Base-by-base conservation (phyloP, 1,140 invertebrate species). In the Cryptotermes secundus region DNA sequence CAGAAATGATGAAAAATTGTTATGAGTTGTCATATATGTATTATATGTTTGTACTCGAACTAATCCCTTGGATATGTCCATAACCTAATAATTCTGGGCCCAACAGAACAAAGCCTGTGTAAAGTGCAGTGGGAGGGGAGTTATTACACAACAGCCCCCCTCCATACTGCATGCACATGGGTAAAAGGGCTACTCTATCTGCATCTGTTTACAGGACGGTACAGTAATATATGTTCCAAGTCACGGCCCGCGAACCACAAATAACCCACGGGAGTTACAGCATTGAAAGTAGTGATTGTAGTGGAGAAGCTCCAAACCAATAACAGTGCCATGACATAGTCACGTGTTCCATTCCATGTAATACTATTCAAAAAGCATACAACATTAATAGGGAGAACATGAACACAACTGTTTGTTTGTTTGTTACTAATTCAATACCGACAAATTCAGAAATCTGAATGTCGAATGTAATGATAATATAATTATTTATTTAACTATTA, bases 1-100 rank as follows among this genome's bases (percentile, higher is more conserved):
- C n/a, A n/a, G 59, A 72, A 72, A 72, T 72, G 26, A 72, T 72
- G 59, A 72, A 72, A 72, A 72, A 72, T 31, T 72, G n/a, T 72
- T 72, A 72, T 72, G 59, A 31, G 59, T 72, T 72, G 26, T n/a
- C 59, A n/a, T 72, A 59, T 19, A 22, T 59, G 53, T 59, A 14
- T 31, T 72, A 72, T 31, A 31, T n/a, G 12, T 31, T 3, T 72
- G n/a, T n/a, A n/a, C 26, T 2, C 26, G 31, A 31, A 31, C n/a
- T 72, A 72, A 72, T 72, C 59, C 26, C 14, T 72, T 72, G 26
- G 59, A 31, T 31, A 72, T 31, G n/a, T 6, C n/a, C 59, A 14
- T 72, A 72, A 72, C 3, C 26, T 72, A 72, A 72, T 72, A 59
- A 59, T 59, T 59, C 53, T 59, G 26, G 16, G 24, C 19, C 7